Evolutionary conservation across 2,797 vertebrate genomes (phyloP).

Genomic region (Periophthalmus magnuspinnatus): DNA sequence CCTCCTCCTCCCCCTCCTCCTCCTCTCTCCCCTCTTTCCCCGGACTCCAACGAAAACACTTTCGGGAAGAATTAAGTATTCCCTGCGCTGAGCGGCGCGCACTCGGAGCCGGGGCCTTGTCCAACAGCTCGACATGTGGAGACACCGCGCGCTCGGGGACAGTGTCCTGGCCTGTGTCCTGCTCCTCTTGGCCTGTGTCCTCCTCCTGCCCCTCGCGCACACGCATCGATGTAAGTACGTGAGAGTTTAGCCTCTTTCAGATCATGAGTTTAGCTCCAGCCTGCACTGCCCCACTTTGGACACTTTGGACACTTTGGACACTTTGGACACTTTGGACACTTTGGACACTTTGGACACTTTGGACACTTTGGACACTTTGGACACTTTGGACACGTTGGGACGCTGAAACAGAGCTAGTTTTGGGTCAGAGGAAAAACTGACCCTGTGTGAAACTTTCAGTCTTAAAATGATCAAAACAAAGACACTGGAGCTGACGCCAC

Average conservation of each 20-base stretch:
- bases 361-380: too few relatives aligned
- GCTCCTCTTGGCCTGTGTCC: too few relatives aligned
- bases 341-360: too few relatives aligned
- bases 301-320: too few relatives aligned
- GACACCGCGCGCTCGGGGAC: constrained; percentile 48
- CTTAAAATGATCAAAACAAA: constrained; percentile 6
- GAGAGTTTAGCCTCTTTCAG: constrained; percentile 19
- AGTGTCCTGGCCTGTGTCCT: constrained; percentile 56
- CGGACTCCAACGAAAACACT: constrained; percentile 57
- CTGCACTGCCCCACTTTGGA: constrained; percentile 14
- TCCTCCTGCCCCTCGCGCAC: constrained; percentile 66
- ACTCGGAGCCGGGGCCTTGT: constrained; percentile 59
- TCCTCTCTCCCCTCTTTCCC: background rate
- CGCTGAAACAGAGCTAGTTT: constrained; percentile 13
- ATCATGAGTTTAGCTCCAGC: constrained; percentile 5
- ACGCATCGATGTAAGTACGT: constrained; percentile 76
- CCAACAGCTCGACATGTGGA: constrained; percentile 72
- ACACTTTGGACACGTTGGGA: too few relatives aligned
- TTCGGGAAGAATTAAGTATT: constrained; percentile 69
- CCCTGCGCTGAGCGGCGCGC: constrained; percentile 23
- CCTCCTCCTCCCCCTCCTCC: too few relatives aligned
- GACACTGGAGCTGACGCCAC: constrained; percentile 36
- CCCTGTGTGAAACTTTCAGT: constrained; percentile 23
- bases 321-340: too few relatives aligned
- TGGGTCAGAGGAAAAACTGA: background rate